Evolutionary conservation across 2,888 invertebrate genomes (phyloP).

Genomic region (Prenolepis imparis): DNA sequence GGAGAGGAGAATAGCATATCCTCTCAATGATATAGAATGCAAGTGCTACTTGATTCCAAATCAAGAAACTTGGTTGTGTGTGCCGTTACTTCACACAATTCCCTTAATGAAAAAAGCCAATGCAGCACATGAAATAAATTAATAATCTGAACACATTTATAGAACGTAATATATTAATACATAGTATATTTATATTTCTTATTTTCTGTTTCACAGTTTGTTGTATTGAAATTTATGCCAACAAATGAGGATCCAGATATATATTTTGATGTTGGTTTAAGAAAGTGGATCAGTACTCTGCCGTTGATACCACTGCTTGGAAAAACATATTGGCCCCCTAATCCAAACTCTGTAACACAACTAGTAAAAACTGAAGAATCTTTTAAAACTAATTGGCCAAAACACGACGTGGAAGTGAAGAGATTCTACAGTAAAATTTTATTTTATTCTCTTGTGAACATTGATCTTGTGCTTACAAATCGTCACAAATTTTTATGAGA

Average conservation of each 20-base stretch:
- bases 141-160: not conserved
- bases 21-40: not conserved
- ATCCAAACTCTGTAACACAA: not conserved
- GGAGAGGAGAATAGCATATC: not conserved
- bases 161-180: not conserved
- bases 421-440: slow-evolving; percentile 1
- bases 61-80: not conserved
- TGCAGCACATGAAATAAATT: not conserved
- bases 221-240: not conserved
- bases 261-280: not conserved
- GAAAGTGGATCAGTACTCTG: slow-evolving; percentile 1
- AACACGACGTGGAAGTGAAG: not conserved
- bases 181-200: not conserved
- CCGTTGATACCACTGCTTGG: too few relatives aligned
- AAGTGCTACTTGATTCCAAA: slow-evolving; percentile 20
- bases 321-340: not conserved
- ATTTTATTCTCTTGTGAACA: not conserved
- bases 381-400: slow-evolving; percentile 1
- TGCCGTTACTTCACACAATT: slow-evolving; percentile 6
- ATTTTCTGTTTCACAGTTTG: not conserved
- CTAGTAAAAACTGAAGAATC: not conserved
- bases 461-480: not conserved
- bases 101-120: not conserved
- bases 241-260: not conserved
- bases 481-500: too few relatives aligned